Evolutionary conservation across 2,888 invertebrate genomes (phyloP).

Genomic region (Hymenopus coronatus): DNA sequence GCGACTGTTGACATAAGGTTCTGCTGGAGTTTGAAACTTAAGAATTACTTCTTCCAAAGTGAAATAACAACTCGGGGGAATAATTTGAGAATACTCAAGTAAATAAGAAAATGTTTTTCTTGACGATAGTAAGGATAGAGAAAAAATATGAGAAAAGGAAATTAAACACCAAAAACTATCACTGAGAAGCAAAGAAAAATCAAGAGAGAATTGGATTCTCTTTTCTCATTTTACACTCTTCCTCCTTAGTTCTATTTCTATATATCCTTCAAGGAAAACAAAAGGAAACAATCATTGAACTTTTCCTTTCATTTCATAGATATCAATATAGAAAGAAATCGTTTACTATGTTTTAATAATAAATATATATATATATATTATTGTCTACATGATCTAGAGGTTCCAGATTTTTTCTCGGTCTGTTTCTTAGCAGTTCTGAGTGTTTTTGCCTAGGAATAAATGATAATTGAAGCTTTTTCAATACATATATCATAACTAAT

Average conservation of each 20-base stretch:
- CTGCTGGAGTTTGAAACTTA: too few species aligned
- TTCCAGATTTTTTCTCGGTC: too few species aligned
- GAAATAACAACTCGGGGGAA: not conserved
- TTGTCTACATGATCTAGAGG: too few species aligned
- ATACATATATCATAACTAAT: too few species aligned
- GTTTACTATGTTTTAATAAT: not conserved
- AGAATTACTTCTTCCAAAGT: not conserved
- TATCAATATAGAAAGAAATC: not conserved
- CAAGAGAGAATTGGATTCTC: not conserved
- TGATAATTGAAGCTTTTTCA: too few species aligned
- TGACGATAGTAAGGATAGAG: not conserved
- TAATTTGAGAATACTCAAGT: not conserved
- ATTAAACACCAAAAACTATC: not conserved
- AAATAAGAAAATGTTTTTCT: not conserved
- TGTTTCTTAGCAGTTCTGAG: too few species aligned
- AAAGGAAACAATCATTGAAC: not conserved
- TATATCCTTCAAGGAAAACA: not conserved
- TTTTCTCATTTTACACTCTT: not conserved
- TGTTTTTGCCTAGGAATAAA: too few species aligned
- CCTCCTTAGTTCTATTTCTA: not conserved
- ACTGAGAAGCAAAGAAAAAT: not conserved
- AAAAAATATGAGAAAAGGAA: not conserved
- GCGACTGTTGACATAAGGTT: too few species aligned
- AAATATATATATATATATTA: too few species aligned
- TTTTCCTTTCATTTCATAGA: too few species aligned